Evolutionary conservation across 2,797 vertebrate genomes (phyloP), one percentile per base, ranked within the genome.

Genomic region (Acanthurus lineatus): DNA sequence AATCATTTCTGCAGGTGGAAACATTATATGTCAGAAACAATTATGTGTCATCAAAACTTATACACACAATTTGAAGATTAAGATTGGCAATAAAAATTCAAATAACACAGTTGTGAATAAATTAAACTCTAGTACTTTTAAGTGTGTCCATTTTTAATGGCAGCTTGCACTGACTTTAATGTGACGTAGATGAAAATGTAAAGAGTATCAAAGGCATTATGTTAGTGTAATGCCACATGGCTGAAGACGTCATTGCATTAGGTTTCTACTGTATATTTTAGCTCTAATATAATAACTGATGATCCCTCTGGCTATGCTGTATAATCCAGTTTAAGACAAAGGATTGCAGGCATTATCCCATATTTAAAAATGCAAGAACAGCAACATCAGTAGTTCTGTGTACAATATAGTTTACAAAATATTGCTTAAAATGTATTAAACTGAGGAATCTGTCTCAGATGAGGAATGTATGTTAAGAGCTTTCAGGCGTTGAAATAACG

Each of bases 1-100:
- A 74, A 60, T 77, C n/a, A 64, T 49, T 76, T 77, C 68, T 81
- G 70, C 78, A 78, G 84, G 73, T 80, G 76, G 62, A 85, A 64
- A 76, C 54, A 58, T 61, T 68, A 48, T 14, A 57, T 73, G 70
- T 81, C 70, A 74, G 60, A 20, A 40, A 57, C 1, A 28, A 58
- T 84, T 69, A 38, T 11, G 1, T 32, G 14, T 14, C 16, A 17
- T 69, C 20, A 63, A 51, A 81, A 45, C 5, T 9, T 22, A 20
- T 15, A 20, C 0, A 48, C 38, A 44, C 32, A 57, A 47, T 79
- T 64, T 51, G n/a, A 72, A 28, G 22, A 20, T 48, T 32, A 52
- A 66, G 47, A 71, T 71, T 44, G 68, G 53, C 35, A 44, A 38
- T 35, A 12, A 28, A 73, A 52, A 62, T 45, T 14, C 32, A 42